Evolutionary conservation across 2,113 vertebrate species (phyloP).

Genomic region (Myanophis thanlyinensis): DNA sequence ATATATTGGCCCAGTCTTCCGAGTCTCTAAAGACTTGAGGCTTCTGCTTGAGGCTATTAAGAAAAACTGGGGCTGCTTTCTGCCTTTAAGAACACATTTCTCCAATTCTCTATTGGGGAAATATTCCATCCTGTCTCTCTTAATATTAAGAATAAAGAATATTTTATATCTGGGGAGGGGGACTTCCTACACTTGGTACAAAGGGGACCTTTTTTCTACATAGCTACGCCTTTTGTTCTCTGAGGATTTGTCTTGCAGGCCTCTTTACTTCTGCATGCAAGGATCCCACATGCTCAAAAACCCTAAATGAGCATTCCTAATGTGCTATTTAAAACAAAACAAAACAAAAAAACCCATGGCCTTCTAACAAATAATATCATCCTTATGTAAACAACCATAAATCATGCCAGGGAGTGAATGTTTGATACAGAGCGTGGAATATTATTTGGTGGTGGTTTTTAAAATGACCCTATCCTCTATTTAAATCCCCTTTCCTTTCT

Average conservation of each 20-base stretch:
- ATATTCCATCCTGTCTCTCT: too few species aligned
- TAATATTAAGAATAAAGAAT: too few species aligned
- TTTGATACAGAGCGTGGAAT: conserved; percentile 20
- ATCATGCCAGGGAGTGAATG: conserved; percentile 36
- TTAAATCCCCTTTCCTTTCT: conserved; percentile 29
- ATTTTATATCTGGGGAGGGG: too few species aligned
- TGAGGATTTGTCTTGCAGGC: not conserved
- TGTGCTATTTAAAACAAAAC: conserved; percentile 16
- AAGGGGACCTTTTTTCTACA: conserved; percentile 15
- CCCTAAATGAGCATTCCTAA: conserved; percentile 33
- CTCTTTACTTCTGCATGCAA: not conserved
- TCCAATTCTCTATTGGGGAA: too few species aligned
- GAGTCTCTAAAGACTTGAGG: too few species aligned
- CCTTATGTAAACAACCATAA: conserved; percentile 41
- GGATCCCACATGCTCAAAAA: not conserved
- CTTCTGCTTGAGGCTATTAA: too few species aligned
- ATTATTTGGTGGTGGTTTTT: not conserved
- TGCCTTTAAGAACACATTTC: too few species aligned
- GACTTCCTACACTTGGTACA: not conserved
- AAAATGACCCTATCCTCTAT: not conserved
- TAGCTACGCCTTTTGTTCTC: not conserved
- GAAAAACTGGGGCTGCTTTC: too few species aligned
- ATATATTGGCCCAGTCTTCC: too few species aligned
- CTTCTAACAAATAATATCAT: conserved; percentile 39
- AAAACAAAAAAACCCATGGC: conserved; percentile 8